A percentile compares a stretch with the other conserved stretches of the same genome.
Evolutionary conservation across 1,140 invertebrate species (phyloP).

Genomic region (Drosophila sproati): DNA sequence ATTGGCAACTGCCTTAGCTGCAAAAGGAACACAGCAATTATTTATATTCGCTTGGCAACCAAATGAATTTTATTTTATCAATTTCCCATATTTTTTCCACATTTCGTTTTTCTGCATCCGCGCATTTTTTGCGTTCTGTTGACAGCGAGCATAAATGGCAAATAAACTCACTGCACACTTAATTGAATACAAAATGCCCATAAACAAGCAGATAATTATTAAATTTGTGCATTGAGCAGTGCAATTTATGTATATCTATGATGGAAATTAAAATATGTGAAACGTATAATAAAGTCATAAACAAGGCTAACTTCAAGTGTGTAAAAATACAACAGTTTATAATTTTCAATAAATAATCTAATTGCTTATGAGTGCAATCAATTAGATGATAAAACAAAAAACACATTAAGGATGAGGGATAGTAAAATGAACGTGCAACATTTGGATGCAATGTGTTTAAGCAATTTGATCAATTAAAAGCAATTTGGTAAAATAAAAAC

Average conservation of each 20-base stretch:
- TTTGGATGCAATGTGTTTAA: constrained; percentile 55
- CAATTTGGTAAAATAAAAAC: constrained; percentile 49
- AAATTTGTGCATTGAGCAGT: constrained; percentile 42
- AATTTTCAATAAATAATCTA: neutral
- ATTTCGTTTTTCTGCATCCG: constrained; percentile 8
- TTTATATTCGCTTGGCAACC: constrained; percentile 30
- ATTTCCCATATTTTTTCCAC: constrained; percentile 4
- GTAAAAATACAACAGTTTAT: too few species aligned
- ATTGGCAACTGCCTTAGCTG: constrained; percentile 25
- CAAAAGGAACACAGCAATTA: constrained; percentile 25
- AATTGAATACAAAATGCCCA: constrained; percentile 49
- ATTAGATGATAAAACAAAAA: constrained; percentile 9
- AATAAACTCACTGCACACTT: constrained; percentile 38
- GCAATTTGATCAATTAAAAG: constrained; percentile 78
- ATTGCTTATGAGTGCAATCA: neutral
- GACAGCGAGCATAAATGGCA: constrained; percentile 8
- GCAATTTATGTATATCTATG: constrained; percentile 22
- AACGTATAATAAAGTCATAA: neutral
- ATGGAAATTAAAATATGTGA: constrained; percentile 3
- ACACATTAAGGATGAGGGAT: constrained; percentile 1
- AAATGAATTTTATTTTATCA: constrained; percentile 32
- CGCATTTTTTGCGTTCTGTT: neutral
- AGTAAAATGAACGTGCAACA: constrained; percentile 23
- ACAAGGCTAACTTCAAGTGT: neutral
- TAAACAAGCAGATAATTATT: constrained; percentile 41